Evolutionary conservation across 1,140 invertebrate species (phyloP), one percentile per base, ranked within the genome.

Genomic region (Psix sp.): DNA sequence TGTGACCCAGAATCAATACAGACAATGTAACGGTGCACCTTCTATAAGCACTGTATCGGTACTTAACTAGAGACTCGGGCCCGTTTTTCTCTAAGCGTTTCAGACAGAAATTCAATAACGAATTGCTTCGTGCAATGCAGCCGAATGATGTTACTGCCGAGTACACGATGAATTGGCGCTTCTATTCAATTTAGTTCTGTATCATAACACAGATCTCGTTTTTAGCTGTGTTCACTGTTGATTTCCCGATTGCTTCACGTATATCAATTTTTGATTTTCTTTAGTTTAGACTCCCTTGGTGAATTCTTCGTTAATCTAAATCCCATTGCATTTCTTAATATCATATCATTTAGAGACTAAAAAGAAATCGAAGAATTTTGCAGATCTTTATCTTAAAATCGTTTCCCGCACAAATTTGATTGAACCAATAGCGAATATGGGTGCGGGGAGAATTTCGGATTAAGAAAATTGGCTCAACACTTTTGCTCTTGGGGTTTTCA

Each of bases 91-190:
- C 56, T 21, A 31, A 65, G 48, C 45, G 45, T 51, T 75, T 56
- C 66, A 75, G 79, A 80, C 81, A 82, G 79, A 79, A 81, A 82
- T 82, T 83, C 81, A 81, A 84, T 83, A 84, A 74, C 76, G 76
- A 76, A 81, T 83, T 75, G 77, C 77, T 78, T 74, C 77, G 54
- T 48, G 74, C 49, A 71, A 80, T 80, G 78, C 77, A 76, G 48
- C 77, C 46, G 74, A 70, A 74, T 76, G 67, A 59, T 65, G 70
- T 74, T 59, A 62, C 62, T 63, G 49, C 65, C 63, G 66, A 72
- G 65, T 74, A 54, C 65, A 76, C 40, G 70, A 68, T 80, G 67
- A 59, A 78, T 66, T 72, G 72, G 52, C 74, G 70, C 70, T 76
- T 70, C 67, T 79, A 80, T 82, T 82, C 80, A 80, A 80, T 82